Evolutionary conservation across 2,797 vertebrate genomes (phyloP).

Genomic region (Anguilla obscura): DNA sequence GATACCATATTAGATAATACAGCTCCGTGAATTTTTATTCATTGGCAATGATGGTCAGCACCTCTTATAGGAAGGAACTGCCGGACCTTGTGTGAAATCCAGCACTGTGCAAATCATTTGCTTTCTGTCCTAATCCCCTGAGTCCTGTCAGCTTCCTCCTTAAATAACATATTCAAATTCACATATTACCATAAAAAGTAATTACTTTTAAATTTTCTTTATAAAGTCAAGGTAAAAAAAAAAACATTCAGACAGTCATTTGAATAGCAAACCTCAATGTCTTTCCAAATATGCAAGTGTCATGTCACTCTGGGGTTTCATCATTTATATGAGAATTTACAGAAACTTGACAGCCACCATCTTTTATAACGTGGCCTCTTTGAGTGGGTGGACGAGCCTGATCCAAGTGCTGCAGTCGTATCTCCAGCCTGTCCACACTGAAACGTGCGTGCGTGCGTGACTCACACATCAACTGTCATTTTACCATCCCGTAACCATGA

Average conservation of each 20-base stretch:
- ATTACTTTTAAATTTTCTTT: background rate
- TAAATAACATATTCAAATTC: background rate
- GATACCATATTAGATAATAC: background rate
- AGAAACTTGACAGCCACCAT: background rate
- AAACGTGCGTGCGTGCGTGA: background rate
- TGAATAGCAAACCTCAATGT: background rate
- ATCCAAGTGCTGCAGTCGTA: background rate
- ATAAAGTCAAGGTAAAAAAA: background rate
- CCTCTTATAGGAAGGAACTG: background rate
- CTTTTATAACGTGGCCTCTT: background rate
- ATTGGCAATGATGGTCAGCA: background rate
- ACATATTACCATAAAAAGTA: background rate
- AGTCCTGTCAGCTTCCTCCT: background rate
- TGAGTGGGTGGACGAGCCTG: background rate
- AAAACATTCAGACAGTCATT: background rate
- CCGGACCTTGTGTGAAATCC: background rate
- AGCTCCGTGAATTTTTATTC: background rate
- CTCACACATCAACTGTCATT: background rate
- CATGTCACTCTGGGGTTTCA: background rate
- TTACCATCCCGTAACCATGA: slow-evolving; percentile 8
- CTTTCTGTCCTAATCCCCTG: background rate
- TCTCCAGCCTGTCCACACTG: background rate
- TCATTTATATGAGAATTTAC: background rate
- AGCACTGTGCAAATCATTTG: background rate
- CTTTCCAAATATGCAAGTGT: background rate